These are phyloP conservation scores for Acanthoscelides obtectus DNA, from an alignment of 2,888 invertebrate genomes.

Conservation along the genomic window DNA sequence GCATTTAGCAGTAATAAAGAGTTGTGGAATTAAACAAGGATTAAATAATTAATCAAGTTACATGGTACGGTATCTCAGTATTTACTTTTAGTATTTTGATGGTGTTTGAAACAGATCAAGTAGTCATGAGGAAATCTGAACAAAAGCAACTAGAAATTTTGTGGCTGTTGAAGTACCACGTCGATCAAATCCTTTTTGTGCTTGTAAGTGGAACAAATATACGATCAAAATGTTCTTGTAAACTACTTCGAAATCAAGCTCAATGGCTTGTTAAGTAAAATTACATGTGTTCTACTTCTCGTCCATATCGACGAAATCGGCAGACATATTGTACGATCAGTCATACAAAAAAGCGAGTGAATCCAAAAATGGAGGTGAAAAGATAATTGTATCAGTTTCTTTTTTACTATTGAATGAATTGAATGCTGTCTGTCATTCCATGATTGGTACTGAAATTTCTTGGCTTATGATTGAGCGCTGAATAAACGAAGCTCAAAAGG, in stretches of 20 bases:
- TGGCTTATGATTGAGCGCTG: too few species aligned
- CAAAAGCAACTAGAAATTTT: too few species aligned
- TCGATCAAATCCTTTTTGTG: too few species aligned
- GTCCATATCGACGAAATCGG: background rate
- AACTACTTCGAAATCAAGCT: background rate
- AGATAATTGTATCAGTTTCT: background rate
- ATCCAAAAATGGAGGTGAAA: background rate
- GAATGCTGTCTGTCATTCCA: background rate
- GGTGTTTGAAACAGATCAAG: too few species aligned
- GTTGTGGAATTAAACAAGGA: too few species aligned
- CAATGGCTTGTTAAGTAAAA: background rate
- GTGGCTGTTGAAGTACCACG: too few species aligned
- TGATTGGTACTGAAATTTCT: background rate
- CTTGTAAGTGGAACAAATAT: background rate
- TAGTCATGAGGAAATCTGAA: too few species aligned
- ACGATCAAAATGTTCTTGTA: background rate
- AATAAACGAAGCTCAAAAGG: too few species aligned
- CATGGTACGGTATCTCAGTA: too few species aligned
- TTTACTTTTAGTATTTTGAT: too few species aligned
- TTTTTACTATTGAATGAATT: background rate
- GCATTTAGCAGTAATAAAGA: too few species aligned
- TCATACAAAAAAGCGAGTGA: background rate
- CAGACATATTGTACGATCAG: background rate
- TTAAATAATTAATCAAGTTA: too few species aligned
- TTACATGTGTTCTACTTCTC: background rate